Base-by-base conservation (phyloP, 2,797 vertebrate genomes). In the Catostomus latipinnis region DNA sequence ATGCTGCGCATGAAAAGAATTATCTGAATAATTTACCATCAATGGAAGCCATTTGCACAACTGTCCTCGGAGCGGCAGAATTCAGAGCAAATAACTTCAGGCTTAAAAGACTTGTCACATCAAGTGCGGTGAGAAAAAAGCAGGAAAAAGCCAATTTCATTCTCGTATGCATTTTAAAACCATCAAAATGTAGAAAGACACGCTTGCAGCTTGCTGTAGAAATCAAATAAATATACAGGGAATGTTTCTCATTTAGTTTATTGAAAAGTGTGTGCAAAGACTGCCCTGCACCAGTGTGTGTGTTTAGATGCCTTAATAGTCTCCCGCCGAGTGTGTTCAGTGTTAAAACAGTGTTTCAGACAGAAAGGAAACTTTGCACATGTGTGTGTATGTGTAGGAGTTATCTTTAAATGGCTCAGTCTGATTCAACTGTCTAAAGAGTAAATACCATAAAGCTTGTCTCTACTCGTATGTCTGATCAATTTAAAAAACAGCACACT, bases 131-230 rank as follows among this genome's bases (percentile, higher is more conserved):
- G 74, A 57, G 70, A 56, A 43, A 76, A 67, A 50, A 60, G 5
- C 49, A 81, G 84, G 81, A 81, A 83, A 71, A 61, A 66, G 74
- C 69, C 84, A 74, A 82, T 76, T 82, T 82, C 49, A 54, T 63
- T 62, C 53, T 68, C 60, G 61, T 74, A 74, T 53, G 84, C 45
- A 12, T 18, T 34, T 70, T 71, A 67, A 76, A 66, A 72, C 66
- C 52, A 54, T 76, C 69, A 61, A 67, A 67, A 67, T 43, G 54
- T 61, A 16, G 57, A 80, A 79, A 67, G 71, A 63, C 57, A 61
- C 8, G 49, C 80, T 79, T 72, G 76, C 56, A 81, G 83, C 57
- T n/a, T 45, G 76, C 57, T 48, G 56, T 53, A 14, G n/a, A 71
- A 80, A 63, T 83, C 63, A 63, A 78, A 80, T 74, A 76, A 85